Percentiles rank a stretch among this genome's conserved stretches.
phyloP scores from a whole-genome alignment of 2,888 invertebrate species.

The Scaptomyza polygonia region DNA sequence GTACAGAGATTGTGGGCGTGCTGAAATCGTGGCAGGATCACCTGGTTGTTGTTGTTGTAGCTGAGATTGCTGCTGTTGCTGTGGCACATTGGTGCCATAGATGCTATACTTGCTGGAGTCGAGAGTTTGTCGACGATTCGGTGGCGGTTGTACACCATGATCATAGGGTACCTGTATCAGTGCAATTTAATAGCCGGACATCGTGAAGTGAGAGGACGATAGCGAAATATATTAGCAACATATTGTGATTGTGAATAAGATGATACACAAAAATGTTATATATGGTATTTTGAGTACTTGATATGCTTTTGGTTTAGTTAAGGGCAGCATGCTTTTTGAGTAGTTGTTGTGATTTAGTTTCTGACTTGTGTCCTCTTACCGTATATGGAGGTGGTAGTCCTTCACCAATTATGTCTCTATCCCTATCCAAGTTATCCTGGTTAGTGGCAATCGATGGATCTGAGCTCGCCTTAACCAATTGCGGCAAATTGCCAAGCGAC shows the following conservation, averaged over 20 bases:
- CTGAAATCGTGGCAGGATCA: conserved; percentile 78
- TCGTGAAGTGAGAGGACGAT: conserved; percentile 42
- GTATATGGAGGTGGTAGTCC: conserved; percentile 94
- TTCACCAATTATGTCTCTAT: conserved; percentile 87
- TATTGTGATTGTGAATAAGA: conserved; percentile 17
- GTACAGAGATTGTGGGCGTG: conserved; percentile 85
- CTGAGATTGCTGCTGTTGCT: conserved; percentile 55
- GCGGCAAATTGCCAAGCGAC: conserved; percentile 86
- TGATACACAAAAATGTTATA: background rate
- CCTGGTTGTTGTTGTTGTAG: conserved; percentile 74
- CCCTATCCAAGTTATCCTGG: conserved; percentile 91
- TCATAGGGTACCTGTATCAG: conserved; percentile 83
- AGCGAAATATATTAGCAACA: conserved; percentile 66
- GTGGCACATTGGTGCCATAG: conserved; percentile 76
- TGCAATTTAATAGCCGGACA: conserved; percentile 35
- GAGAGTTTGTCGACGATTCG: conserved; percentile 83
- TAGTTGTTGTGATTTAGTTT: conserved; percentile 37
- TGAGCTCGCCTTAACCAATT: conserved; percentile 92
- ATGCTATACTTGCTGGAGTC: conserved; percentile 81
- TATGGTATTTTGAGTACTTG: conserved; percentile 15
- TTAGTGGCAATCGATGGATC: conserved; percentile 98
- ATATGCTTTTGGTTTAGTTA: conserved; percentile 45
- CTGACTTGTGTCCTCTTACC: conserved; percentile 86
- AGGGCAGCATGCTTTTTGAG: conserved; percentile 60
- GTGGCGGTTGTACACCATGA: conserved; percentile 76